These are phyloP conservation scores for Tricholauxania praeusta DNA, from an alignment of 2,888 invertebrate genomes.

Conservation along the genomic window DNA sequence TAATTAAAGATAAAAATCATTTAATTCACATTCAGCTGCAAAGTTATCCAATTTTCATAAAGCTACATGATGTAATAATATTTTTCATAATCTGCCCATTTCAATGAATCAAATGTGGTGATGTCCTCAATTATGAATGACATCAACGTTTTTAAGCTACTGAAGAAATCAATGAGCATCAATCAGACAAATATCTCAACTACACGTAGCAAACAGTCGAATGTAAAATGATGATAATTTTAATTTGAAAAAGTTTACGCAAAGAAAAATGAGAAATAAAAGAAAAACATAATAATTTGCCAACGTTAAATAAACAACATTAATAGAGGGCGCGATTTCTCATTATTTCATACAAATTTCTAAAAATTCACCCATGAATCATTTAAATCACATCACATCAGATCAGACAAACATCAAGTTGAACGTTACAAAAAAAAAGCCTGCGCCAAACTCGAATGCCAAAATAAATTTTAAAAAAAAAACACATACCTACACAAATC, in stretches of 20 bases:
- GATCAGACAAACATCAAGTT: not conserved
- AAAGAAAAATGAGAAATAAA: no score
- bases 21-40: no score
- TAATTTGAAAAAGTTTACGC: no score
- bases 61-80: not conserved
- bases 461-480: not conserved
- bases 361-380: slow-evolving; percentile 28
- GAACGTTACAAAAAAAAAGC: not conserved
- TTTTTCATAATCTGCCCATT: not conserved
- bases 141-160: no score
- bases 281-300: not conserved
- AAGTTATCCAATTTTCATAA: no score
- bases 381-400: not conserved
- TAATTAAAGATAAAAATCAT: no score
- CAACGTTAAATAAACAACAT: not conserved
- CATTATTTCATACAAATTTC: slow-evolving; percentile 7
- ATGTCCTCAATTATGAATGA: not conserved
- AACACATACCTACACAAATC: no score
- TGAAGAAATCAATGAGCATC: not conserved
- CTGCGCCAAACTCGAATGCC: not conserved
- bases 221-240: no score
- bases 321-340: slow-evolving; percentile 1
- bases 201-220: no score
- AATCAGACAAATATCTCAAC: not conserved
- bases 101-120: not conserved